Evolutionary conservation across 2,113 vertebrate species (phyloP), one percentile per base, ranked within the genome.

Genomic region (Heterotilapia buettikoferi): DNA sequence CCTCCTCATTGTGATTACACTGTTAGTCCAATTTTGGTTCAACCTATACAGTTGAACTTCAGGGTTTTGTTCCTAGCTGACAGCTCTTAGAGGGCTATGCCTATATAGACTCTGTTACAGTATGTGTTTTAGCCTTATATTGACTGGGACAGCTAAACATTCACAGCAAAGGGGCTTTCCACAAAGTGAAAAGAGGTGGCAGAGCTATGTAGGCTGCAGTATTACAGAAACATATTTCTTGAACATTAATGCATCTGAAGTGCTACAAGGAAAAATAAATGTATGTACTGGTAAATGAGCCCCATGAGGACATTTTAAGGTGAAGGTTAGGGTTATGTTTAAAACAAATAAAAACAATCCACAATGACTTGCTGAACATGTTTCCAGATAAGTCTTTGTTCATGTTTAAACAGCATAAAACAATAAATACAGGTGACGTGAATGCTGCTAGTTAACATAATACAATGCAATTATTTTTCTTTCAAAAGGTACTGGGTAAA

Each of bases 231-330:
- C 45, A n/a, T 50, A 47, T 50, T 50, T 78, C 24, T 0, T 78
- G 43, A 76, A 78, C 16, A 78, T 76, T 76, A 76, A 31, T 47
- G 43, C 24, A 76, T 47, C 14, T 24, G 4, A 71, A 14, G n/a
- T 26, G 8, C 40, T 73, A 29, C 40, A 29, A 47, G 6, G 21
- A 11, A 76, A 76, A 76, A 19, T 76, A 29, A 12, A 18, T 0
- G 0, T 50, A 45, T 50, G 26, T 31, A 47, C 13, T 6, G 0
- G 6, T 47, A 47, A 76, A 76, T 29, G 0, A 76, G 24, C 14
- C 14, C 24, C 3, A 76, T 29, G 14, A 76, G 9, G 40, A 47
- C 0, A 47, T 47, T 76, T 76, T 18, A 26, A 73, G 68, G 21
- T 73, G 6, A 45, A 0, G 40, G 13, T 71, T 73, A 6, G 38